Evolutionary conservation across 2,113 vertebrate species (phyloP).

Genomic region (Anguilla rostrata): DNA sequence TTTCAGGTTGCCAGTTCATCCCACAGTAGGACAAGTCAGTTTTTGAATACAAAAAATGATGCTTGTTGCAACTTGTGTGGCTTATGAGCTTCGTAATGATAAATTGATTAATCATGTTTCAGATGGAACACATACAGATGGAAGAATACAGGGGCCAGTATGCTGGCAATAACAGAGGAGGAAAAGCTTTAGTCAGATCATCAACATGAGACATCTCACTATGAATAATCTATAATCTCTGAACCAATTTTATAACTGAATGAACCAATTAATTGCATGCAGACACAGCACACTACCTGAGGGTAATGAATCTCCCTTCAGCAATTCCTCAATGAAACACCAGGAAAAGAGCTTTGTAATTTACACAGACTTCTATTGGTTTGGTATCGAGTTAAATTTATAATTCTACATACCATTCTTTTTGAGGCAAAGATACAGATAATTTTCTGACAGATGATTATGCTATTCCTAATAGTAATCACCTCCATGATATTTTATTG

Average conservation of each 20-base stretch:
- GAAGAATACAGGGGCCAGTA: neutral
- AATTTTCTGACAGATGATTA: constrained; percentile 69
- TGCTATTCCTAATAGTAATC: constrained; percentile 63
- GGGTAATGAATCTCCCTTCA: constrained; percentile 25
- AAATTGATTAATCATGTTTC: neutral
- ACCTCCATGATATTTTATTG: constrained; percentile 64
- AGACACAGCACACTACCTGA: constrained; percentile 12
- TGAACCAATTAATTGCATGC: constrained; percentile 22
- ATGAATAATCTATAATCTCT: neutral
- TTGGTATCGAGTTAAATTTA: constrained; percentile 2
- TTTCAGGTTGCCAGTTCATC: neutral
- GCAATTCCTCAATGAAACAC: constrained; percentile 15
- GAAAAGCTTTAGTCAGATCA: neutral
- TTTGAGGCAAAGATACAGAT: constrained; percentile 57
- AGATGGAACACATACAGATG: too few species aligned
- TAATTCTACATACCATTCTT: constrained; percentile 22
- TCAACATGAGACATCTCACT: neutral
- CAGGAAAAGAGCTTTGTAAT: neutral
- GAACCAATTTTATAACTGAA: neutral
- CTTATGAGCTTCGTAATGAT: neutral
- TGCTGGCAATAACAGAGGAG: neutral
- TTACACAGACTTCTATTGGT: neutral
- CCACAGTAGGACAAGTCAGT: neutral
- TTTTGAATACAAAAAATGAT: neutral
- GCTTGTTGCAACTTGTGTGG: neutral